Conservation (phyloP, 2,888 invertebrate genomes). For the Leptogaster cylindrica region DNA sequence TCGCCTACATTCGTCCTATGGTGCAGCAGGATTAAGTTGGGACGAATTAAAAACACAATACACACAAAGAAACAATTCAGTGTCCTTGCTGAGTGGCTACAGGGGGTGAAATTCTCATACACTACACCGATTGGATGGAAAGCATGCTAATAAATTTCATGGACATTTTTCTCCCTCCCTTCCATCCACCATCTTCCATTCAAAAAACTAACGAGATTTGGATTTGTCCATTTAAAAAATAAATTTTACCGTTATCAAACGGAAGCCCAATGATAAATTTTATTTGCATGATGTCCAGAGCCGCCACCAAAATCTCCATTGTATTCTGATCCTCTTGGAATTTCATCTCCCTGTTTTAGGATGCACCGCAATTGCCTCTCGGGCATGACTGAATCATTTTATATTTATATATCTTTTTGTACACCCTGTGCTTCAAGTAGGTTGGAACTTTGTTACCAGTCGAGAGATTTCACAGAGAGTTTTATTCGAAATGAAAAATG, state of each 20-base stretch:
- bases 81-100: neutral
- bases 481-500: slow-evolving; percentile 35
- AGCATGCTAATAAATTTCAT: slow-evolving; percentile 35
- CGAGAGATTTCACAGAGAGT: neutral
- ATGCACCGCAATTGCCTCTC: slow-evolving; percentile 31
- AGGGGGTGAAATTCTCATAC: neutral
- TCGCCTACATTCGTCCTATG: neutral
- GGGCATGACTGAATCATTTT: slow-evolving; percentile 3
- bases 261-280: slow-evolving; percentile 24
- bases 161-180: too few relatives aligned
- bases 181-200: too few relatives aligned
- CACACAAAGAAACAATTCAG: neutral
- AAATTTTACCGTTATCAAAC: slow-evolving; percentile 37
- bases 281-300: neutral
- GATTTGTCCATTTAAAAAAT: slow-evolving; percentile 41
- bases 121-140: neutral
- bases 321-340: slow-evolving; percentile 10
- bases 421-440: neutral
- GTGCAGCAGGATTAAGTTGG: slow-evolving; percentile 5
- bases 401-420: neutral
- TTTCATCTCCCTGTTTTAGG: slow-evolving; percentile 9
- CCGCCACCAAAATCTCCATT: neutral
- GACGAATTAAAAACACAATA: slow-evolving; percentile 33
- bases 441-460: too few relatives aligned
- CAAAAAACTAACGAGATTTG: slow-evolving; percentile 37